These are phyloP conservation scores for Acrocephalus kingi DNA, from an alignment of 2,113 vertebrate genomes.

Conservation along the genomic window DNA sequence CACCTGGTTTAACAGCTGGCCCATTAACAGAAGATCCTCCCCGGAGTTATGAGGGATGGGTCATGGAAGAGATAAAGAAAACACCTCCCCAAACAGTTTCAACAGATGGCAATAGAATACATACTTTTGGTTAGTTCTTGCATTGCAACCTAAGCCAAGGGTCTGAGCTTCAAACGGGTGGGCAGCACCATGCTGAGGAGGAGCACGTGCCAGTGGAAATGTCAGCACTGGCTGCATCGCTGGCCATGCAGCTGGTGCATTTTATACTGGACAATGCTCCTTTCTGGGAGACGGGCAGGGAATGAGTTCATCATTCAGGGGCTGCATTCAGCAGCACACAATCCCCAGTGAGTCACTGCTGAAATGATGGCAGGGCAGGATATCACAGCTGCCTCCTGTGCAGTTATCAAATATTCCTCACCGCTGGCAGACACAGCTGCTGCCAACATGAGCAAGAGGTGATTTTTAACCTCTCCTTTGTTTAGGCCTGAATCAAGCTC, in stretches of 20 bases:
- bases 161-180: neutral
- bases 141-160: neutral
- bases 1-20: neutral
- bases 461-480: neutral
- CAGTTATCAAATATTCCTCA: neutral
- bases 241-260: constrained; percentile 34
- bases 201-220: neutral
- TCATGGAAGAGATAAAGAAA: neutral
- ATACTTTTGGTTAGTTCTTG: neutral
- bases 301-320: neutral
- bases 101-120: neutral
- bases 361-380: constrained; percentile 20
- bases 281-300: constrained; percentile 30
- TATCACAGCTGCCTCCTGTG: neutral
- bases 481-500: neutral
- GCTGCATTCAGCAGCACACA: constrained; percentile 39
- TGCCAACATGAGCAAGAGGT: neutral
- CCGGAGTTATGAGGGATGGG: neutral
- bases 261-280: constrained; percentile 24
- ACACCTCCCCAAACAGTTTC: neutral
- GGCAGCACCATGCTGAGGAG: neutral
- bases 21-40: neutral
- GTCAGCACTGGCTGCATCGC: neutral
- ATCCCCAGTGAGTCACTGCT: constrained; percentile 11
- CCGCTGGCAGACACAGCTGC: neutral